Percentiles rank a stretch among this genome's conserved stretches.
Conservation (phyloP, 2,888 invertebrate species). For the Eutolmus rufibarbis region DNA sequence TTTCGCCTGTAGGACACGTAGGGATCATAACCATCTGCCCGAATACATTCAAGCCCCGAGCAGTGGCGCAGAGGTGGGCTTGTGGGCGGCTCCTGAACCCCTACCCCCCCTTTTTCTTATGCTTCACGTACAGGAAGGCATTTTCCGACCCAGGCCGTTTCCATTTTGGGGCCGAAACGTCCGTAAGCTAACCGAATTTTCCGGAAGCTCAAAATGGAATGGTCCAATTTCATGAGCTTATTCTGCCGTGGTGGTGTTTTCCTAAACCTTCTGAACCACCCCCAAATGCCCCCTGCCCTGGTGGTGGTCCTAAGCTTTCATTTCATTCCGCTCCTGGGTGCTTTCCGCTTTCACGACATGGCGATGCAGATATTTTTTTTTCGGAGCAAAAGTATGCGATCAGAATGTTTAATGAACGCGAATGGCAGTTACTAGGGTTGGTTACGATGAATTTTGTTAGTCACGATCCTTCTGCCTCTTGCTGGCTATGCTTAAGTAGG, state of each 20-base stretch:
- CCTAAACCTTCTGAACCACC: not conserved
- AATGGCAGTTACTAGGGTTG: conserved; percentile 20
- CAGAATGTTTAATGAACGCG: conserved; percentile 41
- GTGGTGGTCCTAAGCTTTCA: conserved; percentile 13
- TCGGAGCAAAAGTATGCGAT: conserved; percentile 30
- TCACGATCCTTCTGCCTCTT: conserved; percentile 8
- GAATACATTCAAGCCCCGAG: conserved; percentile 43
- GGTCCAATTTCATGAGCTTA: conserved; percentile 32
- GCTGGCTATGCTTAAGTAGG: not conserved
- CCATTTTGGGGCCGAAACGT: not conserved
- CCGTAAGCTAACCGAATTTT: conserved; percentile 30
- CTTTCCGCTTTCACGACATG: conserved; percentile 27
- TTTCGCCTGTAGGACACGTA: conserved; percentile 47
- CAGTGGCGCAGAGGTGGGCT: not conserved
- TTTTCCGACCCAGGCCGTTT: not conserved
- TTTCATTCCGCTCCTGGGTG: conserved; percentile 12
- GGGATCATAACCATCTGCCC: conserved; percentile 48
- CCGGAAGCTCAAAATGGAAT: conserved; percentile 19
- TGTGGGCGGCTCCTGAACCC: not conserved
- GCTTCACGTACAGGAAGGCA: conserved; percentile 17
- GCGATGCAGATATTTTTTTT: conserved; percentile 39
- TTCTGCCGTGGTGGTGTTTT: not conserved
- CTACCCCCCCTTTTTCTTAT: conserved; percentile 21
- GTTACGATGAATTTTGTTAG: conserved; percentile 20
- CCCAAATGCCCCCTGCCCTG: not conserved